Conservation (phyloP, 2,888 invertebrate species). For the Cremastobaeus sp. region DNA sequence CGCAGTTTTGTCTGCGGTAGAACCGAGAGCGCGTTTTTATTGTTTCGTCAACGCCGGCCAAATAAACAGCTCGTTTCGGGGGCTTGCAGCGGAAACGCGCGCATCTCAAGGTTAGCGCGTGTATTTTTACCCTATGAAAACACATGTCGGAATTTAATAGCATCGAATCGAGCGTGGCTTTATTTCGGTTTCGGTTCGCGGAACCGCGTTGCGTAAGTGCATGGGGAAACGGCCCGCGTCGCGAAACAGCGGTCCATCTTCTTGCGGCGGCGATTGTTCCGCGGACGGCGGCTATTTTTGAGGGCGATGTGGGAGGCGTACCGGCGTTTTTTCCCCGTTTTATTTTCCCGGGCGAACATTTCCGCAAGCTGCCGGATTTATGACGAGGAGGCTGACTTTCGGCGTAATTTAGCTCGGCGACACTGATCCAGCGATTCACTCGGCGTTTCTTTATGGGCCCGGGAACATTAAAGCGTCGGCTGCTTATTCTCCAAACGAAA, state of each 20-base stretch:
- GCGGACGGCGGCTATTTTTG: slow-evolving; percentile 37
- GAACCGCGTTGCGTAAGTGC: too few relatives aligned
- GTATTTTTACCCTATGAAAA: slow-evolving; percentile 39
- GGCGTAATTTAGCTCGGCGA: slow-evolving; percentile 46
- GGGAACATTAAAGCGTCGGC: slow-evolving; percentile 32
- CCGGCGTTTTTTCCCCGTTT: neutral
- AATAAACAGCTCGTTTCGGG: slow-evolving; percentile 37
- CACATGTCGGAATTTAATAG: too few relatives aligned
- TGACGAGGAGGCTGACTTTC: slow-evolving; percentile 51
- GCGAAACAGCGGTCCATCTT: too few relatives aligned
- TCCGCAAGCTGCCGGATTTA: slow-evolving; percentile 52
- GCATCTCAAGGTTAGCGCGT: slow-evolving; percentile 30
- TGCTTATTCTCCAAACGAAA: slow-evolving; percentile 33
- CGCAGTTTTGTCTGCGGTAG: slow-evolving; percentile 44
- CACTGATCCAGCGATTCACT: slow-evolving; percentile 50
- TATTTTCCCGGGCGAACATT: slow-evolving; percentile 38
- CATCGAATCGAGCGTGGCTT: too few relatives aligned
- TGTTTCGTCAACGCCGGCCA: slow-evolving; percentile 42
- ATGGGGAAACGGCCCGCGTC: too few relatives aligned
- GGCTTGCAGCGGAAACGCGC: slow-evolving; percentile 36
- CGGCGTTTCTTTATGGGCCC: slow-evolving; percentile 41
- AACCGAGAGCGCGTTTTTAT: slow-evolving; percentile 19
- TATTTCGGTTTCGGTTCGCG: too few relatives aligned
- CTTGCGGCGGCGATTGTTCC: too few relatives aligned
- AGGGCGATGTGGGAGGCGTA: slow-evolving; percentile 36